Evolutionary conservation across 2,797 vertebrate genomes (phyloP).

Genomic region (Hydrophis major): DNA sequence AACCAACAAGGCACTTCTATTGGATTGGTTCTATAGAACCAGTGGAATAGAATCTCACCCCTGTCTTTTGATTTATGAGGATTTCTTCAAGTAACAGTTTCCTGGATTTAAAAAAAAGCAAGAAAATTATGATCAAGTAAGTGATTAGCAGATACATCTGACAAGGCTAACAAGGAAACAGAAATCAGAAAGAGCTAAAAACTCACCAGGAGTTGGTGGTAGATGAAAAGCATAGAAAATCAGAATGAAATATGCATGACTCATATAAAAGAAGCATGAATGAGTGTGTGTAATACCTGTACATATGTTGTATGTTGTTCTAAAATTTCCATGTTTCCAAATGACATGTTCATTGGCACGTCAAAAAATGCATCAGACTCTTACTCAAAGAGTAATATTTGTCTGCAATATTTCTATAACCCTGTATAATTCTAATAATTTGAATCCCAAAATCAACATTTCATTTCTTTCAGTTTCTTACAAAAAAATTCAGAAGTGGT

Average conservation of each 20-base stretch:
- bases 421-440: too few species aligned
- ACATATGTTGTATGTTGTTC: too few species aligned
- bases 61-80: constrained; percentile 47
- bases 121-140: constrained; percentile 13
- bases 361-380: background rate
- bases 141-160: background rate
- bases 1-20: too few species aligned
- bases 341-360: background rate
- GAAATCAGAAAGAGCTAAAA: background rate
- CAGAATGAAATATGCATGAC: background rate
- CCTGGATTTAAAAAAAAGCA: constrained; percentile 10
- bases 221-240: background rate
- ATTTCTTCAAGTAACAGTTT: constrained; percentile 44
- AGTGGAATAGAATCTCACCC: too few species aligned
- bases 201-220: background rate
- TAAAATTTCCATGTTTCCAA: background rate
- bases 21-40: too few species aligned
- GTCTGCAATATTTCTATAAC: too few species aligned
- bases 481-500: too few species aligned
- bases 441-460: too few species aligned
- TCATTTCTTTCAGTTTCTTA: too few species aligned
- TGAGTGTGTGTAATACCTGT: background rate
- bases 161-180: constrained; percentile 6
- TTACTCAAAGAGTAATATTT: too few species aligned
- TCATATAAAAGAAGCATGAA: background rate